These are phyloP conservation scores for Hyposoter didymator DNA, from an alignment of 2,888 invertebrate genomes.

Conservation along the genomic window DNA sequence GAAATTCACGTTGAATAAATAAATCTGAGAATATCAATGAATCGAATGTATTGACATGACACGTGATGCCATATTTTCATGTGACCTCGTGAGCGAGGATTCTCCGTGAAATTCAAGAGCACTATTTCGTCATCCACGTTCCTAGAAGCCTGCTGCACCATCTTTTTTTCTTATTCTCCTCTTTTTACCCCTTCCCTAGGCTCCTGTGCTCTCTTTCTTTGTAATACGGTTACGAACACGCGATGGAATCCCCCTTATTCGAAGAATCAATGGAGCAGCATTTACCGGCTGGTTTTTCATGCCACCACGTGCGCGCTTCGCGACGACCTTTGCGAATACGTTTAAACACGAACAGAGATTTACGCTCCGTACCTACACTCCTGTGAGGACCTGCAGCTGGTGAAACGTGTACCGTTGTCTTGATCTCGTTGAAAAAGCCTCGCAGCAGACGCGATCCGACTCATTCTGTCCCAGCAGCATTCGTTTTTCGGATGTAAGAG, in stretches of 20 bases:
- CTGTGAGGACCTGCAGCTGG: conserved; percentile 3
- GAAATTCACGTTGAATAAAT: background rate
- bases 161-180: conserved; percentile 15
- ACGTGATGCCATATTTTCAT: conserved; percentile 25
- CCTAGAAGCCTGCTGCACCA: background rate
- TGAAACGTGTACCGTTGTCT: background rate
- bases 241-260: conserved; percentile 41
- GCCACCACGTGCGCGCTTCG: conserved; percentile 11
- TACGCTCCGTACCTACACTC: background rate
- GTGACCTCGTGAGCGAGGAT: conserved; percentile 47
- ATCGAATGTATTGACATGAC: conserved; percentile 56
- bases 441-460: background rate
- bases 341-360: conserved; percentile 10
- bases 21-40: conserved; percentile 31
- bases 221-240: conserved; percentile 28
- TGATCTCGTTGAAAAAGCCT: background rate
- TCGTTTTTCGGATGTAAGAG: background rate
- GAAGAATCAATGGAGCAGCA: conserved; percentile 52
- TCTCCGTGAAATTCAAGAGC: conserved; percentile 64
- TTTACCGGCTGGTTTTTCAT: conserved; percentile 15
- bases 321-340: conserved; percentile 19
- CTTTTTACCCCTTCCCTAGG: conserved; percentile 16
- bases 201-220: conserved; percentile 14
- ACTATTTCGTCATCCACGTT: conserved; percentile 63
- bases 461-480: background rate